Percentiles rank a stretch among this genome's conserved stretches.
phyloP scores from a whole-genome alignment of 2,888 invertebrate genomes.

The Ophion ellenae region DNA sequence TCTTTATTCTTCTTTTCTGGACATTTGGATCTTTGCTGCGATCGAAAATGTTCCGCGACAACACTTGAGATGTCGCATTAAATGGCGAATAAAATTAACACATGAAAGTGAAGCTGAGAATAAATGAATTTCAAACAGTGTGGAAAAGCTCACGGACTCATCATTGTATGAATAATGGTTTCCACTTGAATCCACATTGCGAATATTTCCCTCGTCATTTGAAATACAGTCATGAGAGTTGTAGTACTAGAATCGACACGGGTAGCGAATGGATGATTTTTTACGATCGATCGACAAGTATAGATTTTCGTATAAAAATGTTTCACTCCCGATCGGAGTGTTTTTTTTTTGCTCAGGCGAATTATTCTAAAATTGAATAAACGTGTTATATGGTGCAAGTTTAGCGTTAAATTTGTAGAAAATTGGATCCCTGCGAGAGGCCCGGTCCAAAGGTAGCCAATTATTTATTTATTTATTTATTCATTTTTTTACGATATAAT shows the following conservation, averaged over 20 bases:
- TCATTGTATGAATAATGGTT: too few relatives aligned
- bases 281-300: slow-evolving; percentile 1
- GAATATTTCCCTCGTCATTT: too few relatives aligned
- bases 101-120: too few relatives aligned
- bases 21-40: neutral
- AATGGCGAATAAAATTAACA: neutral
- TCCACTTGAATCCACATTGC: too few relatives aligned
- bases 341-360: neutral
- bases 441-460: too few relatives aligned
- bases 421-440: too few relatives aligned
- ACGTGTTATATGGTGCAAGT: slow-evolving; percentile 1
- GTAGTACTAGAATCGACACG: neutral
- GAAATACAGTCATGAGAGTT: too few relatives aligned
- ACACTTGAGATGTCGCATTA: neutral
- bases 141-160: too few relatives aligned
- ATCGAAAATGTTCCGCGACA: neutral
- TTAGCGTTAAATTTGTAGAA: neutral
- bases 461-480: too few relatives aligned
- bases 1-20: neutral
- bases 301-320: slow-evolving; percentile 10
- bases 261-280: neutral
- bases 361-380: slow-evolving; percentile 1
- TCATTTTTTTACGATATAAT: too few relatives aligned
- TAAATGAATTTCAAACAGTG: too few relatives aligned
- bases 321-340: slow-evolving; percentile 3